Percentiles rank a stretch among this genome's conserved stretches.
phyloP scores from a whole-genome alignment of 2,888 invertebrate genomes.

The Mactromeris polynyma region DNA sequence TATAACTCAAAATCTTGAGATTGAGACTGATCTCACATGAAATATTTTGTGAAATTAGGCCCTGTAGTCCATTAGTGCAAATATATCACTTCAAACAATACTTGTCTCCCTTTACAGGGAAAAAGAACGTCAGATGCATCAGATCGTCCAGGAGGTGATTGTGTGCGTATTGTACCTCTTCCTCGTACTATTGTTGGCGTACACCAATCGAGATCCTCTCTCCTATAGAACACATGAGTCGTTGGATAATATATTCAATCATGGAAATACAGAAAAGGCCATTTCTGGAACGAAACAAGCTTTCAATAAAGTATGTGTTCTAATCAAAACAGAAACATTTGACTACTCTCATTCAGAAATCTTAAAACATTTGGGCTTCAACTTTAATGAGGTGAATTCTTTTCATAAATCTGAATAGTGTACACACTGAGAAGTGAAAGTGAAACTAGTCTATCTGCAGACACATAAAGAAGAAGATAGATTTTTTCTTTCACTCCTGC shows the following conservation, averaged over 20 bases:
- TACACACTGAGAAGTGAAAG: no score
- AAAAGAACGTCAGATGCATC: conserved; percentile 75
- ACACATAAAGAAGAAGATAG: no score
- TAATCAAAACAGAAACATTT: not conserved
- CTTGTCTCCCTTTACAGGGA: conserved; percentile 54
- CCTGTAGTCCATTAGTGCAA: no score
- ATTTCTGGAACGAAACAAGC: conserved; percentile 19
- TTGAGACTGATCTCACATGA: no score
- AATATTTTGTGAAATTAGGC: no score
- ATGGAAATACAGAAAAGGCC: conserved; percentile 43
- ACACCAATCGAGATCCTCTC: conserved; percentile 75
- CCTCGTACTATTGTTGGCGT: conserved; percentile 74
- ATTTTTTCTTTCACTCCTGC: no score
- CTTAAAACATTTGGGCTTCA: no score
- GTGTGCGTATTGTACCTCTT: conserved; percentile 76
- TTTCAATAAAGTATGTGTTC: conserved; percentile 24
- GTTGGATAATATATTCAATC: conserved; percentile 66
- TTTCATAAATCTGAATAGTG: no score
- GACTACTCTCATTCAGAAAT: not conserved
- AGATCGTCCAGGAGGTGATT: conserved; percentile 74
- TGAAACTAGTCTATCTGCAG: no score
- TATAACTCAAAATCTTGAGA: no score
- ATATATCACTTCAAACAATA: no score
- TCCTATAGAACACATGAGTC: conserved; percentile 68
- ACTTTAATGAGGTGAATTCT: no score